Percentiles rank a stretch among this genome's conserved stretches.
These are phyloP conservation scores for Tetranychus piercei DNA, from an alignment of 2,888 invertebrate species.

Conservation along the genomic window DNA sequence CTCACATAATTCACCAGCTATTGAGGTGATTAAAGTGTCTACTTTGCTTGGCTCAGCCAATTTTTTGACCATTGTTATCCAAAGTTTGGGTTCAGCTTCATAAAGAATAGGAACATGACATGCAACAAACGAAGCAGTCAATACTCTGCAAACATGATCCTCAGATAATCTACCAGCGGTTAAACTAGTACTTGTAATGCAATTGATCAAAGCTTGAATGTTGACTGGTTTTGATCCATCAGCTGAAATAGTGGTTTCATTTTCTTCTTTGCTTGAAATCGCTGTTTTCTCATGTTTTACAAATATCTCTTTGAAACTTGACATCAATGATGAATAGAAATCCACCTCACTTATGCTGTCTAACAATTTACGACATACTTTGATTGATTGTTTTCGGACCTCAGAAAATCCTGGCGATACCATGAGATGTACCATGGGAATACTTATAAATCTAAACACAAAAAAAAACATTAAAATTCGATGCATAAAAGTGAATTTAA, in stretches of 20 bases:
- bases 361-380: slow-evolving; percentile 4
- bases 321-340: slow-evolving; percentile 2
- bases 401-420: slow-evolving; percentile 12
- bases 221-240: not conserved
- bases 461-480: not conserved
- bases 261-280: not conserved
- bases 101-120: slow-evolving; percentile 17
- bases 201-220: not conserved
- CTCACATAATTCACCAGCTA: not conserved
- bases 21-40: slow-evolving; percentile 14
- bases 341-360: slow-evolving; percentile 12
- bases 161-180: not conserved
- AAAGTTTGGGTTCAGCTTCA: slow-evolving; percentile 13
- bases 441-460: slow-evolving; percentile 8
- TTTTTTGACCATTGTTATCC: slow-evolving; percentile 12
- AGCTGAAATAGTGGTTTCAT: not conserved
- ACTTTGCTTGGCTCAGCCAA: not conserved
- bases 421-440: slow-evolving; percentile 16
- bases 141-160: not conserved
- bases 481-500: not conserved
- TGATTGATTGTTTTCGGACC: slow-evolving; percentile 17
- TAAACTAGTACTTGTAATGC: not conserved
- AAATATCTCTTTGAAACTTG: not conserved
- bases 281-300: not conserved
- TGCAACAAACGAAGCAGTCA: not conserved